phyloP scores from a whole-genome alignment of 2,888 invertebrate genomes.

The Xanthorhoe spadicearia region DNA sequence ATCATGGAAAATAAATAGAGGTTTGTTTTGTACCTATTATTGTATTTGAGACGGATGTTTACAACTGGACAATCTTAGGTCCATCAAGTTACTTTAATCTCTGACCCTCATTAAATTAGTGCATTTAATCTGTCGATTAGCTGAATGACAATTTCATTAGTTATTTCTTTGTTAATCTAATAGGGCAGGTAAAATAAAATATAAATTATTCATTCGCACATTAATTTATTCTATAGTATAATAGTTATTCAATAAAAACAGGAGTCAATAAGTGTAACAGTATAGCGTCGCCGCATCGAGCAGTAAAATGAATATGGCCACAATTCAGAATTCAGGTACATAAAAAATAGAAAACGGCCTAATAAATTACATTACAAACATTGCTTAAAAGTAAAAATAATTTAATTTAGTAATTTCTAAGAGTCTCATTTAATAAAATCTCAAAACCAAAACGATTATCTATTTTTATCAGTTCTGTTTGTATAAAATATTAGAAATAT shows the following conservation, averaged over 20 bases:
- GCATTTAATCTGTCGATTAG: background rate
- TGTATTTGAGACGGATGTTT: constrained; percentile 8
- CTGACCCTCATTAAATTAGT: constrained; percentile 28
- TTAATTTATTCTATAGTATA: constrained; percentile 71
- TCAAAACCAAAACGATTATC: constrained; percentile 68
- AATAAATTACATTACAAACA: constrained; percentile 69
- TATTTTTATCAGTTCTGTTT: constrained; percentile 69
- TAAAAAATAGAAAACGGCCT: constrained; percentile 72
- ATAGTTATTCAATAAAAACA: constrained; percentile 74
- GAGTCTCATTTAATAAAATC: constrained; percentile 76
- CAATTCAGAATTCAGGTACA: constrained; percentile 83
- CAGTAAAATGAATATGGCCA: constrained; percentile 81
- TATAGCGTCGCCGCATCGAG: constrained; percentile 60
- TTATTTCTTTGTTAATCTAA: background rate
- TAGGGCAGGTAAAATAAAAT: constrained; percentile 21
- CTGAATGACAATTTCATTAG: background rate
- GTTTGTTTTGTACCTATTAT: background rate
- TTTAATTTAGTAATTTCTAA: constrained; percentile 77
- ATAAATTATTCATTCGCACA: constrained; percentile 55
- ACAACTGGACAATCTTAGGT: constrained; percentile 11
- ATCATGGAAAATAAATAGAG: no score
- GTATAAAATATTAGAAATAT: constrained; percentile 45
- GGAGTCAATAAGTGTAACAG: constrained; percentile 73
- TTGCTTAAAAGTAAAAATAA: constrained; percentile 74
- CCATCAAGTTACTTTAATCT: constrained; percentile 21